These are phyloP conservation scores for Drosophila mulleri DNA, from an alignment of 2,888 invertebrate genomes.

Conservation along the genomic window DNA sequence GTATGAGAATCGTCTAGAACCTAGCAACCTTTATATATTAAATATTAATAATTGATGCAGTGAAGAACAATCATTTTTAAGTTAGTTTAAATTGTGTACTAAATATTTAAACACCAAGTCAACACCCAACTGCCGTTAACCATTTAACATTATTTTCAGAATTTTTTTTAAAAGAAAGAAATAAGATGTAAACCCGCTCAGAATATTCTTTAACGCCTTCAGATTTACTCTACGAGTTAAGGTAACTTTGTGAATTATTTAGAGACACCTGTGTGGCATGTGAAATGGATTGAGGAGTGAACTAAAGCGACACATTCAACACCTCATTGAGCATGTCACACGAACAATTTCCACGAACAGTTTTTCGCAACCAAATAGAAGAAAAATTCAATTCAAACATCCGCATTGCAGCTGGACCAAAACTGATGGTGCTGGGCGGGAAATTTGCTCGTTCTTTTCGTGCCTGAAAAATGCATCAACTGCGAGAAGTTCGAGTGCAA, in stretches of 20 bases:
- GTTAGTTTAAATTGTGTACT: too few species aligned
- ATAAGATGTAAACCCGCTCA: neutral
- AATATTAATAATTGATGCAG: too few species aligned
- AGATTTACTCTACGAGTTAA: conserved; percentile 20
- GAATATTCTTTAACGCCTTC: neutral
- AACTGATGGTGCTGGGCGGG: neutral
- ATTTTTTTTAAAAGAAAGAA: too few species aligned
- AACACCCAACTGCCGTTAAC: too few species aligned
- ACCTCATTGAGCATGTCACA: conserved; percentile 48
- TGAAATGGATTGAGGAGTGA: conserved; percentile 17
- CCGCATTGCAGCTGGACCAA: conserved; percentile 52
- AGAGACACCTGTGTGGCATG: conserved; percentile 17
- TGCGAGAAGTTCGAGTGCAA: conserved; percentile 4
- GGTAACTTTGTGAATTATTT: conserved; percentile 28
- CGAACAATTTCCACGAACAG: conserved; percentile 35
- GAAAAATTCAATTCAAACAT: conserved; percentile 64
- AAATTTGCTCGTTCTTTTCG: neutral
- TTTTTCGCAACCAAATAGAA: conserved; percentile 66
- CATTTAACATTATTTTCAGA: too few species aligned
- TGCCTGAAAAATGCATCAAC: conserved; percentile 42
- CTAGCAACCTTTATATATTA: too few species aligned
- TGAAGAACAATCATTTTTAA: too few species aligned
- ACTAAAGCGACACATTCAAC: conserved; percentile 55
- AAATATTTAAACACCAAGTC: too few species aligned
- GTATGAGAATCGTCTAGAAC: too few species aligned